These are phyloP conservation scores for Ptychobarbus kaznakovi DNA, from an alignment of 2,797 vertebrate genomes.

Conservation along the genomic window DNA sequence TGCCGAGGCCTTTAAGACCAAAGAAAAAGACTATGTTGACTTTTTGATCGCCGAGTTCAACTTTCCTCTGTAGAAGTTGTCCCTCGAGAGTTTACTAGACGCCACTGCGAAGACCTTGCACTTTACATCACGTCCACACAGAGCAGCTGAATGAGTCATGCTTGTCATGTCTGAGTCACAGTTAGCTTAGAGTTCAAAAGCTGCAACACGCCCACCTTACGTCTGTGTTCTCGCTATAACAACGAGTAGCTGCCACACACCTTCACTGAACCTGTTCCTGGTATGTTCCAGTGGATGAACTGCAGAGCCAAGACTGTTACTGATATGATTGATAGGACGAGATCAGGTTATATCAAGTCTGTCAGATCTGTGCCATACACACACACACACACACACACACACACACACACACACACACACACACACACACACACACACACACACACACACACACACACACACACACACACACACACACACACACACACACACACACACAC, in stretches of 20 bases:
- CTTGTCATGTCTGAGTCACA: slow-evolving; percentile 29
- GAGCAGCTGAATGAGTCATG: slow-evolving; percentile 12
- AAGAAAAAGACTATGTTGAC: slow-evolving; percentile 89
- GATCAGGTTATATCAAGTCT: slow-evolving; percentile 35
- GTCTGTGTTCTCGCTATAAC: slow-evolving; percentile 7
- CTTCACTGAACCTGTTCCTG: background rate
- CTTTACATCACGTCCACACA: slow-evolving; percentile 41
- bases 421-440: background rate
- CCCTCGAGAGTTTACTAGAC: background rate
- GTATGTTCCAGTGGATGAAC: background rate
- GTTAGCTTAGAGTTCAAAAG: slow-evolving; percentile 20
- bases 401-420: slow-evolving; percentile 10
- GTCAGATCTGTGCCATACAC: slow-evolving; percentile 26
- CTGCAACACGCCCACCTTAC: slow-evolving; percentile 7
- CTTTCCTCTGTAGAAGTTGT: slow-evolving; percentile 75
- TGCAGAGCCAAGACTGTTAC: background rate
- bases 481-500: no score
- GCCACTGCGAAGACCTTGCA: slow-evolving; percentile 39
- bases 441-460: no score
- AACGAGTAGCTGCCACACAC: background rate
- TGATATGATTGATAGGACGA: slow-evolving; percentile 18
- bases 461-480: no score
- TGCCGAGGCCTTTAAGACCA: slow-evolving; percentile 93
- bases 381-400: background rate
- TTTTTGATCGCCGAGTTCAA: slow-evolving; percentile 90